A percentile compares a stretch with the other conserved stretches of the same genome.
phyloP scores from a whole-genome alignment of 2,888 invertebrate genomes.

The Onchidella celtica region DNA sequence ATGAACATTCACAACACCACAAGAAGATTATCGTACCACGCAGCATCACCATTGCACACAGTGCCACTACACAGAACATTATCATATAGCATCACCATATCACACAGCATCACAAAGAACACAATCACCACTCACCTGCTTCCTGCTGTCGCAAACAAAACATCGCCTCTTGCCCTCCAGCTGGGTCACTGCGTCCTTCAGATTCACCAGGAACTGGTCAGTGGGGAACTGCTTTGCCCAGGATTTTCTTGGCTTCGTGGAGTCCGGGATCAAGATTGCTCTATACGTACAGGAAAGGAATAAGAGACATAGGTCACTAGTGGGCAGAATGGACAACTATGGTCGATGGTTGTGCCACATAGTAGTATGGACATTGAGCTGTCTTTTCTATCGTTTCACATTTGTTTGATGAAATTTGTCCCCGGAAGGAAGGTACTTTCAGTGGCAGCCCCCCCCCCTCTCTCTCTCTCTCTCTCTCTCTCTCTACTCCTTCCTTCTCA shows the following conservation, averaged over 20 bases:
- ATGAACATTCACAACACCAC: not conserved
- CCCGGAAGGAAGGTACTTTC: not conserved
- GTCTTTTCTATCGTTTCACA: no score
- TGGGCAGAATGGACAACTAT: no score
- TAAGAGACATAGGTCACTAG: no score
- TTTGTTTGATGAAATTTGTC: no score
- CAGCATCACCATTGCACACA: no score
- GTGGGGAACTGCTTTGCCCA: slow-evolving; percentile 43
- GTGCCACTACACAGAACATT: not conserved
- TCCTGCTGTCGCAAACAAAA: slow-evolving; percentile 22
- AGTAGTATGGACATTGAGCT: no score
- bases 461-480: not conserved
- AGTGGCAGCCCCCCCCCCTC: not conserved
- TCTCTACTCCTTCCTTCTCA: not conserved
- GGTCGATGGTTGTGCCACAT: no score
- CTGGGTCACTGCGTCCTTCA: slow-evolving; percentile 32
- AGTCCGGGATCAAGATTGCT: slow-evolving; percentile 30
- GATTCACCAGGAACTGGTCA: slow-evolving; percentile 29
- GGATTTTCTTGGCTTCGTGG: slow-evolving; percentile 20
- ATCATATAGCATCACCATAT: not conserved
- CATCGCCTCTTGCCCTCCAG: slow-evolving; percentile 42
- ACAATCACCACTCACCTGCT: not conserved
- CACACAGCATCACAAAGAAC: not conserved
- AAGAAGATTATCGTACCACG: no score
- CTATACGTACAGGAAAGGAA: no score